phyloP scores from a whole-genome alignment of 2,113 vertebrate species.

The Melanerpes aurifrons region DNA sequence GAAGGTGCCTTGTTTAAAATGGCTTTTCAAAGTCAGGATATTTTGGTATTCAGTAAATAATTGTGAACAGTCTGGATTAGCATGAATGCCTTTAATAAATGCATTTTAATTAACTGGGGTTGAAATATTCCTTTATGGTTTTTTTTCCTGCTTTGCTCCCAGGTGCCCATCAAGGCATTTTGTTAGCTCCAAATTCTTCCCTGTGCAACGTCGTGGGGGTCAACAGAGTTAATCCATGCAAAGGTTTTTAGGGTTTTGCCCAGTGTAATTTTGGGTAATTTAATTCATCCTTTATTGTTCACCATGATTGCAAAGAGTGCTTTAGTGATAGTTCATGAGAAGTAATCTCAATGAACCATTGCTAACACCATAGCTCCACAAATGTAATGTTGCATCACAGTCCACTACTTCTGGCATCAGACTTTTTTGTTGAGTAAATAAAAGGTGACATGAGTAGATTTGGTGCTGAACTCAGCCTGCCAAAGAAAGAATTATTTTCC shows the following conservation, averaged over 20 bases:
- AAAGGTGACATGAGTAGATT: background rate
- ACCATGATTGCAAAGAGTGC: background rate
- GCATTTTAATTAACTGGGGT: background rate
- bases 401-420: background rate
- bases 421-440: background rate
- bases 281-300: constrained; percentile 15
- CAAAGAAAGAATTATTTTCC: background rate
- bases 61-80: background rate
- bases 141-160: background rate
- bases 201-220: background rate
- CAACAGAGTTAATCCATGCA: background rate
- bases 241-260: background rate
- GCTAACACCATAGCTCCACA: background rate
- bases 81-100: background rate
- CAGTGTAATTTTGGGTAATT: constrained; percentile 9
- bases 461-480: background rate
- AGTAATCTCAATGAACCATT: background rate
- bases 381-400: background rate
- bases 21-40: background rate
- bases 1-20: background rate
- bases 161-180: background rate
- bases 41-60: constrained; percentile 7
- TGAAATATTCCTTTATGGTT: background rate
- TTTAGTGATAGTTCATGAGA: background rate
- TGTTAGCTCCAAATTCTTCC: background rate